A percentile compares a stretch with the other conserved stretches of the same genome.
phyloP scores from a whole-genome alignment of 2,888 invertebrate species.

The Automeris io region DNA sequence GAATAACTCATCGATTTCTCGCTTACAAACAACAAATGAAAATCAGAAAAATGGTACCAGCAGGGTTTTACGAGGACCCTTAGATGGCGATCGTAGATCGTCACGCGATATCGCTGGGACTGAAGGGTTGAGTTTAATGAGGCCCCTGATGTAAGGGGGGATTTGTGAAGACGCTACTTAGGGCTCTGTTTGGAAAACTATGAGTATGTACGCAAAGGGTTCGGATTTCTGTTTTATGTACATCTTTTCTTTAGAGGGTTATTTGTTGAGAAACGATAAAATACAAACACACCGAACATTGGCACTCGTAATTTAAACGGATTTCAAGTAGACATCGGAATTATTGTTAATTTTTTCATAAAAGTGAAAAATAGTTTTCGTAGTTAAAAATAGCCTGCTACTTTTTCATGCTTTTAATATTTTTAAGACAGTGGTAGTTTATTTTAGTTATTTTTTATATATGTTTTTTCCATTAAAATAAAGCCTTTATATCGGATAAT shows the following conservation, averaged over 20 bases:
- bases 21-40: neutral
- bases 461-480: too few relatives aligned
- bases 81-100: slow-evolving; percentile 26
- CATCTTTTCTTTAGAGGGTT: slow-evolving; percentile 1
- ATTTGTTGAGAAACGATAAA: neutral
- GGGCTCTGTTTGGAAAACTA: slow-evolving; percentile 11
- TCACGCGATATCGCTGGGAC: slow-evolving; percentile 41
- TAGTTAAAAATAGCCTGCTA: too few relatives aligned
- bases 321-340: too few relatives aligned
- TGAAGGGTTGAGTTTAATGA: slow-evolving; percentile 45
- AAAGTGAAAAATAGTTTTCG: too few relatives aligned
- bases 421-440: too few relatives aligned
- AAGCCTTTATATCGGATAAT: too few relatives aligned
- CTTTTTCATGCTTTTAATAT: too few relatives aligned
- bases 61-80: slow-evolving; percentile 9
- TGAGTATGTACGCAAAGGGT: slow-evolving; percentile 8
- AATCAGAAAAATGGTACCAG: neutral
- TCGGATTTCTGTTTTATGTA: slow-evolving; percentile 1
- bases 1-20: neutral
- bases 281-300: neutral
- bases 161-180: slow-evolving; percentile 27
- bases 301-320: too few relatives aligned
- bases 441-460: too few relatives aligned
- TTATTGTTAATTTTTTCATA: too few relatives aligned
- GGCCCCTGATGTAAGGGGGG: slow-evolving; percentile 27